Percentiles rank a stretch among this genome's conserved stretches.
phyloP scores from a whole-genome alignment of 2,797 vertebrate species.

The Falco novaeseelandiae region DNA sequence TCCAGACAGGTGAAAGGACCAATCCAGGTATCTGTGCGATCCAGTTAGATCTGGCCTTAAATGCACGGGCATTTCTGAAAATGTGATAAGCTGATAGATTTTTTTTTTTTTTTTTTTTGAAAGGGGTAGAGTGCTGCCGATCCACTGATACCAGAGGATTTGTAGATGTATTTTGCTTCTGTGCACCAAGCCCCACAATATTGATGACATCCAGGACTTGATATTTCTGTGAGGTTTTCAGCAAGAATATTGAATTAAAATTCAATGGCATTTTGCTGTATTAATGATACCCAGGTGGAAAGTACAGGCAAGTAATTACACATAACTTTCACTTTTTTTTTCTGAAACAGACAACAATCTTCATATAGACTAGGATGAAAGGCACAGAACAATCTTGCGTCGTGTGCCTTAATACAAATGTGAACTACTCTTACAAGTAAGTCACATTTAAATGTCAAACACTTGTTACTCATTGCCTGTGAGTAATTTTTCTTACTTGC shows the following conservation, averaged over 20 bases:
- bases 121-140: background rate
- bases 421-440: slow-evolving; percentile 47
- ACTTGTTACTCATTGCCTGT: slow-evolving; percentile 44
- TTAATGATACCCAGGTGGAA: slow-evolving; percentile 18
- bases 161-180: background rate
- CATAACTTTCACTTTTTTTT: background rate
- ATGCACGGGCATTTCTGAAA: background rate
- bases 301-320: slow-evolving; percentile 18
- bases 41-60: background rate
- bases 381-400: background rate
- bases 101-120: background rate
- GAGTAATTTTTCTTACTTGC: slow-evolving; percentile 39
- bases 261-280: background rate
- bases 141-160: background rate
- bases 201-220: background rate
- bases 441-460: slow-evolving; percentile 56
- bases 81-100: background rate
- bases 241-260: slow-evolving; percentile 33
- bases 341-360: background rate
- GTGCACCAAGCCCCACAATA: background rate
- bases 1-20: background rate
- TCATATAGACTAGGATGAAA: background rate
- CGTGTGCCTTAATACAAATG: slow-evolving; percentile 24
- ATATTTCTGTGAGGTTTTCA: background rate
- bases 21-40: background rate